Evolutionary conservation across 2,797 vertebrate species (phyloP).

Genomic region (Telmatherina bonti): DNA sequence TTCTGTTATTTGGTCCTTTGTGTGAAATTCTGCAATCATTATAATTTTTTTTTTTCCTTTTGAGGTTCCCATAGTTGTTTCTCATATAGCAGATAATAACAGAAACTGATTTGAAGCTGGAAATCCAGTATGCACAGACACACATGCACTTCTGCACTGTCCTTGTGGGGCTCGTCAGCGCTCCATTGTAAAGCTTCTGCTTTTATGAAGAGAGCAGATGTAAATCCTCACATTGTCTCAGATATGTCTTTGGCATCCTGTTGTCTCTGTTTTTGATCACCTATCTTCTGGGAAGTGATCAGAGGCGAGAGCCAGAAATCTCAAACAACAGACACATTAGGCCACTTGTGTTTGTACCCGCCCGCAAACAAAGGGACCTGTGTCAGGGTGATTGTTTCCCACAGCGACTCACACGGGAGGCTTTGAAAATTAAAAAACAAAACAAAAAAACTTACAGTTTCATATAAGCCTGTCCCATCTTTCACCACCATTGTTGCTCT

Average conservation of each 20-base stretch:
- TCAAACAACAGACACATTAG: constrained; percentile 73
- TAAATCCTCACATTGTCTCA: constrained; percentile 78
- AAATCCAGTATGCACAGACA: constrained; percentile 60
- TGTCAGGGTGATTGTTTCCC: constrained; percentile 68
- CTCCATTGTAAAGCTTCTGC: constrained; percentile 66
- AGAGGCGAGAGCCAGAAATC: constrained; percentile 59
- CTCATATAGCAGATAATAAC: constrained; percentile 61
- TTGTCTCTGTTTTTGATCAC: constrained; percentile 78
- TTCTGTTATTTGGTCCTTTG: constrained; percentile 66
- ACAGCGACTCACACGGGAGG: constrained; percentile 42
- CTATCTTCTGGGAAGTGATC: constrained; percentile 77
- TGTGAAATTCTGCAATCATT: constrained; percentile 68
- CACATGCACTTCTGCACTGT: constrained; percentile 31
- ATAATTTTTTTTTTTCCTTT: constrained; percentile 56
- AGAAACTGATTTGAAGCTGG: constrained; percentile 60
- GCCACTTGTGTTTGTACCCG: constrained; percentile 63
- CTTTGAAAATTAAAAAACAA: constrained; percentile 71
- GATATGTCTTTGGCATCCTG: constrained; percentile 69
- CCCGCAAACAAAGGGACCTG: constrained; percentile 73
- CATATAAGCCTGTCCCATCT: constrained; percentile 62
- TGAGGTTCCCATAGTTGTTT: constrained; percentile 71
- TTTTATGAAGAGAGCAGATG: constrained; percentile 75
- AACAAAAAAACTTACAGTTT: constrained; percentile 73
- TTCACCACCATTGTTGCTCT: constrained; percentile 64
- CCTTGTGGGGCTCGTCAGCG: constrained; percentile 40